phyloP scores from a whole-genome alignment of 2,113 vertebrate species.

The Leucopsar rothschildi region DNA sequence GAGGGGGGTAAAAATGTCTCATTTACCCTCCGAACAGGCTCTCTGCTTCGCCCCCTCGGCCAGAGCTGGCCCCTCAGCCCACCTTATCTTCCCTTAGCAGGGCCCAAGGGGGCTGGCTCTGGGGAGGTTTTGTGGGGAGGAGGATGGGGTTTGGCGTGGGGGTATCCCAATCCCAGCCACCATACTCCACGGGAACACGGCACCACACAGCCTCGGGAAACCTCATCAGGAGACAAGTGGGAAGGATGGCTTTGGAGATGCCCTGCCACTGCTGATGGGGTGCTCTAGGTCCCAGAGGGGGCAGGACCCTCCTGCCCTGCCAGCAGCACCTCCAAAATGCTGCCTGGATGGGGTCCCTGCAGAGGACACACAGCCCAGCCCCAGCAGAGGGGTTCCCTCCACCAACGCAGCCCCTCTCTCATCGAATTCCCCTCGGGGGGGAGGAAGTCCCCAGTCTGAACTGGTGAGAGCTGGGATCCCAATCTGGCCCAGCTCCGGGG shows the following conservation, averaged over 20 bases:
- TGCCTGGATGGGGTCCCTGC: neutral
- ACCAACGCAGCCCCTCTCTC: too few relatives aligned
- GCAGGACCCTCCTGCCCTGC: neutral
- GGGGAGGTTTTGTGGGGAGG: neutral
- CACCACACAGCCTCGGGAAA: neutral
- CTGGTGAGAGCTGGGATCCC: neutral
- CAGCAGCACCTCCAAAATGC: neutral
- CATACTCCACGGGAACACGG: accelerated
- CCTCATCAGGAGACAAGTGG: accelerated
- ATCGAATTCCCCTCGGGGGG: neutral
- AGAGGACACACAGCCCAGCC: neutral
- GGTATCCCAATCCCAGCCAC: accelerated
- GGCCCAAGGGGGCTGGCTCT: neutral
- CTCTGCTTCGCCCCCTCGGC: neutral
- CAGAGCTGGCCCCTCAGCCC: neutral
- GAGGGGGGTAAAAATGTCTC: neutral
- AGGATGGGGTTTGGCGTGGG: accelerated
- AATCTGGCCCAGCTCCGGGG: neutral
- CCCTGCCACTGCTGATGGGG: neutral
- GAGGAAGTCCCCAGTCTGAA: neutral
- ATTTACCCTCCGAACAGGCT: neutral
- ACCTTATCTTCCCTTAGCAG: neutral
- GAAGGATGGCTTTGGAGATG: neutral
- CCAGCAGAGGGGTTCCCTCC: neutral
- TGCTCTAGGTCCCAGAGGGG: neutral